Base-by-base conservation (phyloP, 2,888 invertebrate species). In the Microctonus brassicae region DNA sequence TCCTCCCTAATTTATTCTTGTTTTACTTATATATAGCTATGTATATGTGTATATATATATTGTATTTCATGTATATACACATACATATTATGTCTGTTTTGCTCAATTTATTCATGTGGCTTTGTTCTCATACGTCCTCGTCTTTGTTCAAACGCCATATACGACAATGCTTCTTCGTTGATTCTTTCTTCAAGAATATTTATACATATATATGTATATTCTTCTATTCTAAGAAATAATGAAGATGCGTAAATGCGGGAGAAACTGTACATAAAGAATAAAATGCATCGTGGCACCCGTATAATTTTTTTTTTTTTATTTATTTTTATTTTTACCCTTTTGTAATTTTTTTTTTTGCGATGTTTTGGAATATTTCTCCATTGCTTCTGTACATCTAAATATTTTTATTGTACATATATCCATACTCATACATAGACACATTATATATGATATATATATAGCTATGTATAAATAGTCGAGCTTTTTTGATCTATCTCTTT, bases 401-500 rank as follows among this genome's bases (percentile, higher is more conserved):
- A 26, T 39, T 39, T 39, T 39, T n/a, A 39, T 39, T 5, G 6
- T 3, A 39, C 5, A n/a, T n/a, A 11, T 36, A 36, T 36, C 1
- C n/a, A 11, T 39, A 39, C 13, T n/a, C 2, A 1, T 13, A 39
- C 6, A 39, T 13, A 13, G 39, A 39, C 68, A 69, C 75, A 68
- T 57, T 29, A 42, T 42, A 11, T n/a, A n/a, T n/a, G n/a, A n/a
- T n/a, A n/a, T n/a, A n/a, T n/a, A n/a, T n/a, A n/a, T n/a, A n/a
- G n/a, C n/a, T n/a, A n/a, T n/a, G n/a, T n/a, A n/a, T n/a, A n/a
- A n/a, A n/a, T n/a, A n/a, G n/a, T n/a, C n/a, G n/a, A n/a, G n/a
- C n/a, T n/a, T n/a, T n/a, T 60, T 70, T 64, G 72, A 73, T 68
- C 76, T 67, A 73, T 74, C 72, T 67, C 70, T 66, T 60, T 69